A percentile compares a stretch with the other conserved stretches of the same genome.
These are phyloP conservation scores for Mongoloraphidia duomilia DNA, from an alignment of 2,888 invertebrate species.

Conservation along the genomic window DNA sequence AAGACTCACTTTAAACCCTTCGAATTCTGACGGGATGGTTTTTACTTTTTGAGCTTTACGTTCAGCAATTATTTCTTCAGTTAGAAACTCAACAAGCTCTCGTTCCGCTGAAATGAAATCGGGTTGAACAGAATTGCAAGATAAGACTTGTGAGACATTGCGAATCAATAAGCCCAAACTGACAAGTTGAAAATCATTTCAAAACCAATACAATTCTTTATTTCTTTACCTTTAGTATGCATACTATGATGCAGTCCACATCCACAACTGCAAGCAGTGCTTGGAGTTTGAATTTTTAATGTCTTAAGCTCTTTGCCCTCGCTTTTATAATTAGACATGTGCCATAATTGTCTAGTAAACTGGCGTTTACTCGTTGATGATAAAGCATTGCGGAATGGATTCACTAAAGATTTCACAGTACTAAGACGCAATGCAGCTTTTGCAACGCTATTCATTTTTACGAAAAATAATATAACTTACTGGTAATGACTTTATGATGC, in stretches of 20 bases:
- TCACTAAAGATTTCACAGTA: slow-evolving; percentile 20
- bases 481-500: no score
- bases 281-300: slow-evolving; percentile 36
- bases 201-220: background rate
- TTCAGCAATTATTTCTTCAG: slow-evolving; percentile 87
- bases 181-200: background rate
- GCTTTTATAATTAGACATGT: slow-evolving; percentile 41
- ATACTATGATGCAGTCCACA: slow-evolving; percentile 41
- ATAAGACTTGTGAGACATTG: background rate
- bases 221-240: slow-evolving; percentile 52
- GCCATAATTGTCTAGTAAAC: slow-evolving; percentile 56
- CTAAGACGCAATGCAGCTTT: slow-evolving; percentile 41
- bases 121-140: background rate
- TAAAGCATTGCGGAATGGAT: slow-evolving; percentile 23
- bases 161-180: slow-evolving; percentile 8
- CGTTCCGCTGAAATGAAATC: slow-evolving; percentile 49
- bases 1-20: slow-evolving; percentile 66
- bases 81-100: slow-evolving; percentile 79
- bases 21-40: slow-evolving; percentile 57
- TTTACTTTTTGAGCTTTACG: slow-evolving; percentile 67
- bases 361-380: slow-evolving; percentile 37
- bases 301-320: slow-evolving; percentile 18
- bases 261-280: slow-evolving; percentile 51
- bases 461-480: background rate
- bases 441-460: slow-evolving; percentile 54